phyloP scores from a whole-genome alignment of 1,140 invertebrate genomes.

The Anastrepha obliqua region DNA sequence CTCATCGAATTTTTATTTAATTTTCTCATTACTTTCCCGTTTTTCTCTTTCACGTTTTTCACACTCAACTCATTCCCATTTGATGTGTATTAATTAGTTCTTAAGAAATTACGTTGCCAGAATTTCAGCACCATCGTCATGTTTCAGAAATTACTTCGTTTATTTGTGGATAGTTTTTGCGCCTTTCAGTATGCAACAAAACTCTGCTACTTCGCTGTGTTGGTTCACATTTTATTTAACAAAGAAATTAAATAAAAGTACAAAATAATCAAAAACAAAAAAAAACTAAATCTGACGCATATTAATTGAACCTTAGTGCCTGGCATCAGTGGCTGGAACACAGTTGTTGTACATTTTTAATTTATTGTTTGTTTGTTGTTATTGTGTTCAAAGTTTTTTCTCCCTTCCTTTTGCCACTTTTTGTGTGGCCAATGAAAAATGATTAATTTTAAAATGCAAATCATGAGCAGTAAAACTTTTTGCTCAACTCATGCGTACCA shows the following conservation, averaged over 20 bases:
- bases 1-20: too few species aligned
- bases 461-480: constrained; percentile 27
- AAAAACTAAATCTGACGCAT: not conserved
- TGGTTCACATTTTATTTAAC: not conserved
- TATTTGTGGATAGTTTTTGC: not conserved
- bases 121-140: not conserved
- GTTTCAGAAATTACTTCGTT: not conserved
- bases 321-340: not conserved
- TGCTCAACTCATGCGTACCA: not conserved
- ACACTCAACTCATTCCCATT: not conserved
- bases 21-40: not conserved
- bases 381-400: not conserved
- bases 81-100: not conserved
- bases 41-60: not conserved
- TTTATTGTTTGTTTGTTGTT: not conserved
- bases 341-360: not conserved
- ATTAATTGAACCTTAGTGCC: constrained; percentile 43
- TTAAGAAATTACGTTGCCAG: not conserved
- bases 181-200: constrained; percentile 1
- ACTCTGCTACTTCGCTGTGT: not conserved
- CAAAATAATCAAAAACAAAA: not conserved
- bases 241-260: constrained; percentile 15
- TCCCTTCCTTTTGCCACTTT: not conserved
- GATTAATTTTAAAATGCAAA: constrained; percentile 39
- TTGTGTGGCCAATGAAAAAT: constrained; percentile 17